These are phyloP conservation scores for Enteromius argenteus DNA, from an alignment of 2,797 vertebrate genomes.

Conservation along the genomic window DNA sequence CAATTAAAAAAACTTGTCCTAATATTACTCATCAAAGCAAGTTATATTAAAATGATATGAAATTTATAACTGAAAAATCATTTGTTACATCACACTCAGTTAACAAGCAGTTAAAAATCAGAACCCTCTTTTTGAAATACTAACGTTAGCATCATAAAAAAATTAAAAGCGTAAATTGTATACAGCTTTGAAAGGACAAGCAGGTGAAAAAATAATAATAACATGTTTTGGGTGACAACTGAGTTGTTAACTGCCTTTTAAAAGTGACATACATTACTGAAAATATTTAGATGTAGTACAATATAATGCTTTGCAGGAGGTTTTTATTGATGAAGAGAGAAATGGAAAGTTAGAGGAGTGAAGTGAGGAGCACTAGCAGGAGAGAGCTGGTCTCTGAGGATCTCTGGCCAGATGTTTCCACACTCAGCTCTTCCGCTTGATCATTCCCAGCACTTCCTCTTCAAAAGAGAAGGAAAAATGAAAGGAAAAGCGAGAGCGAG, in stretches of 20 bases:
- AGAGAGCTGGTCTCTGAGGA: conserved; percentile 37
- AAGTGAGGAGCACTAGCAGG: conserved; percentile 3
- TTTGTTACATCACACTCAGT: neutral
- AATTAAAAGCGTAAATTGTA: too few species aligned
- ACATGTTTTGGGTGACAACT: neutral
- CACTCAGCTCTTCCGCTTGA: conserved; percentile 46
- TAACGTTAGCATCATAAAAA: neutral
- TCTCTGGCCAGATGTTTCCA: conserved; percentile 57
- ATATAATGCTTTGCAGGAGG: neutral
- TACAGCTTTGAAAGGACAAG: neutral
- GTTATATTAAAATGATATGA: neutral
- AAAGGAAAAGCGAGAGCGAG: conserved; percentile 28
- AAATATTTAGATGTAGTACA: neutral
- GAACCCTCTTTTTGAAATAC: neutral
- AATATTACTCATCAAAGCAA: neutral
- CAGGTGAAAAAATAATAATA: neutral
- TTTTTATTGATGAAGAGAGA: neutral
- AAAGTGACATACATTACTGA: neutral
- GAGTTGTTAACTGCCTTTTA: neutral
- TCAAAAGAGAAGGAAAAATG: conserved; percentile 31
- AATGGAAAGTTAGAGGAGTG: neutral
- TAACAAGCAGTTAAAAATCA: neutral
- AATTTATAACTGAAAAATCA: neutral
- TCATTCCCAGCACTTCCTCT: conserved; percentile 60
- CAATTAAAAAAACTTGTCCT: neutral